Conservation (phyloP, 37 sponge, comb jelly and placozoan species). For the Oscarella lobularis region DNA sequence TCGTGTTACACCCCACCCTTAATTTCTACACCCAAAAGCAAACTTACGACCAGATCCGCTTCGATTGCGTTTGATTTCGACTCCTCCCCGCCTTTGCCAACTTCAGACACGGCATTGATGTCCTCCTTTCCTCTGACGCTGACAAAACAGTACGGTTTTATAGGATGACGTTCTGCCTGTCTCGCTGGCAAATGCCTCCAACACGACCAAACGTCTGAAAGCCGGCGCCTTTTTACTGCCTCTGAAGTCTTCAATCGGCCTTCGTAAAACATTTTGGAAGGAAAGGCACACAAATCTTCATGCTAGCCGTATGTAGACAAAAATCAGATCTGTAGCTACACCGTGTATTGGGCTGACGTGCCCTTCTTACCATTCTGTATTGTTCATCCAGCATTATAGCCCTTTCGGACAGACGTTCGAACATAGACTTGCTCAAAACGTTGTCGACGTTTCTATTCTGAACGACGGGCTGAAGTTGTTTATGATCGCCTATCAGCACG, state of each 20-base stretch:
- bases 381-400: neutral
- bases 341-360: neutral
- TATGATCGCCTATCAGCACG: conserved; percentile 1
- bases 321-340: neutral
- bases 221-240: neutral
- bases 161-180: neutral
- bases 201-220: neutral
- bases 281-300: neutral
- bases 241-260: neutral
- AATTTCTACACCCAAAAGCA: too few species aligned
- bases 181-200: neutral
- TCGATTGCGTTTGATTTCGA: neutral
- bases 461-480: neutral
- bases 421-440: neutral
- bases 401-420: neutral
- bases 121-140: neutral
- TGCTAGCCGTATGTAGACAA: neutral
- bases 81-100: neutral
- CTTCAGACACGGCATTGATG: neutral
- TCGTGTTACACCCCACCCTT: too few species aligned
- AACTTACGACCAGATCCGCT: neutral
- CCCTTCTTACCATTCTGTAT: neutral
- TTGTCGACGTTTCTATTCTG: neutral
- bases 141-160: neutral
- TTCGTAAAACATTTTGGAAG: neutral